Evolutionary conservation across 2,888 invertebrate genomes (phyloP).

Genomic region (Vanessa cardui): DNA sequence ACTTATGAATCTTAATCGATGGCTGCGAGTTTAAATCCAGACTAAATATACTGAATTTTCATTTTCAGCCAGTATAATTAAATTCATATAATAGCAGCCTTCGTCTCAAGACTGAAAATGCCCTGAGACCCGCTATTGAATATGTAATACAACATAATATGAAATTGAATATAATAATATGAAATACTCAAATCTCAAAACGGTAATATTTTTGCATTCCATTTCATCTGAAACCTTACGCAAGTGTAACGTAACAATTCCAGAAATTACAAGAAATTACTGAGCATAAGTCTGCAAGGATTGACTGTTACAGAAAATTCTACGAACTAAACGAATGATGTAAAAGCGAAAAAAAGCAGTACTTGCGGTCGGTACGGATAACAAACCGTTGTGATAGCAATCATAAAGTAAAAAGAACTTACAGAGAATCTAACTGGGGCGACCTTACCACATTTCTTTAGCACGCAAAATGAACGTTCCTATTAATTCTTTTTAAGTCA

Average conservation of each 20-base stretch:
- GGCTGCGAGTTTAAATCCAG: too few relatives aligned
- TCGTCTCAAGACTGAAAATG: too few relatives aligned
- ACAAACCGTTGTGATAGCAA: slow-evolving; percentile 8
- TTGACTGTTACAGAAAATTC: not conserved
- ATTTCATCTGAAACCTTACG: not conserved
- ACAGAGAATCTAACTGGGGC: slow-evolving; percentile 3
- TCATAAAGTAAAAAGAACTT: slow-evolving; percentile 3
- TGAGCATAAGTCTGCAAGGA: not conserved
- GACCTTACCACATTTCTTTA: slow-evolving; percentile 10
- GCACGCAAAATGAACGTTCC: slow-evolving; percentile 11
- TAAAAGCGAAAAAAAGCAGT: not conserved
- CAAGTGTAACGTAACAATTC: not conserved
- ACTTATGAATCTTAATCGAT: too few relatives aligned
- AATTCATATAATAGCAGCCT: too few relatives aligned
- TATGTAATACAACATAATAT: slow-evolving; percentile 39
- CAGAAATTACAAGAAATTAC: not conserved
- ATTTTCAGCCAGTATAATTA: too few relatives aligned
- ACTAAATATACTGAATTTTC: too few relatives aligned
- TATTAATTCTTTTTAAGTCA: slow-evolving; percentile 4
- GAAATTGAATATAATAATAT: too few relatives aligned
- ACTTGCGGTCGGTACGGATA: slow-evolving; percentile 9
- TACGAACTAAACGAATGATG: not conserved
- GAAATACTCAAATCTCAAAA: too few relatives aligned
- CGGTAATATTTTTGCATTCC: not conserved
- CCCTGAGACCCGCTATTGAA: too few relatives aligned